Conservation (phyloP, 1,140 invertebrate genomes). For the Amphibalanus amphitrite region DNA sequence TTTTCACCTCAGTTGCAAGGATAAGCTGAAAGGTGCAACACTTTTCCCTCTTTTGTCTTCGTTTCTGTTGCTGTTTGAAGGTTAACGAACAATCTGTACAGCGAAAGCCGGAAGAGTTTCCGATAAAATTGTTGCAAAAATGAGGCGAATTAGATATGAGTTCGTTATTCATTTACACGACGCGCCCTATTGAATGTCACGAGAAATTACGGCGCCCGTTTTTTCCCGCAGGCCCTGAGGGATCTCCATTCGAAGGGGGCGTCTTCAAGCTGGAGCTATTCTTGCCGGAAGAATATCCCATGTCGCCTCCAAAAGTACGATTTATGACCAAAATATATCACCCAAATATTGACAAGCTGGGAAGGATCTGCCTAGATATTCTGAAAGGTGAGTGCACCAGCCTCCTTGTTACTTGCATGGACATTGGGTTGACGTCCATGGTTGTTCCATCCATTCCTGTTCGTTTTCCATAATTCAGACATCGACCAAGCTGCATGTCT, state of each 20-base stretch:
- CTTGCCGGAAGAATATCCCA: conserved; percentile 62
- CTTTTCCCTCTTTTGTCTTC: too few relatives aligned
- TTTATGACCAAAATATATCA: conserved; percentile 71
- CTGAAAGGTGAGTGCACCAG: conserved; percentile 51
- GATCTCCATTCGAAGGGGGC: conserved; percentile 54
- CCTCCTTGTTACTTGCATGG: too few relatives aligned
- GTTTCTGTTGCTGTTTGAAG: too few relatives aligned
- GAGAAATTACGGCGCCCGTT: background rate
- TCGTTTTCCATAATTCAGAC: too few relatives aligned
- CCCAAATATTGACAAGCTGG: conserved; percentile 64
- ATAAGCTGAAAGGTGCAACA: too few relatives aligned
- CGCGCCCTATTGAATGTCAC: conserved; percentile 5
- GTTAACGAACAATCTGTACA: too few relatives aligned
- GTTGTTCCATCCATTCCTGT: too few relatives aligned
- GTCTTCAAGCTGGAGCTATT: conserved; percentile 62
- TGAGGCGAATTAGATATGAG: background rate
- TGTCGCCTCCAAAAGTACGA: conserved; percentile 60
- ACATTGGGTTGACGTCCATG: too few relatives aligned
- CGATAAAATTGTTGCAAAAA: background rate
- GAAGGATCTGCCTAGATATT: conserved; percentile 61
- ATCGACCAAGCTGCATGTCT: too few relatives aligned
- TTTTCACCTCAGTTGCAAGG: too few relatives aligned
- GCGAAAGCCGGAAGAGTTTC: too few relatives aligned
- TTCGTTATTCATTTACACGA: conserved; percentile 3
- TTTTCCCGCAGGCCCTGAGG: conserved; percentile 33